Conservation (phyloP, 1,140 invertebrate species). For the Bradysia coprophila region DNA sequence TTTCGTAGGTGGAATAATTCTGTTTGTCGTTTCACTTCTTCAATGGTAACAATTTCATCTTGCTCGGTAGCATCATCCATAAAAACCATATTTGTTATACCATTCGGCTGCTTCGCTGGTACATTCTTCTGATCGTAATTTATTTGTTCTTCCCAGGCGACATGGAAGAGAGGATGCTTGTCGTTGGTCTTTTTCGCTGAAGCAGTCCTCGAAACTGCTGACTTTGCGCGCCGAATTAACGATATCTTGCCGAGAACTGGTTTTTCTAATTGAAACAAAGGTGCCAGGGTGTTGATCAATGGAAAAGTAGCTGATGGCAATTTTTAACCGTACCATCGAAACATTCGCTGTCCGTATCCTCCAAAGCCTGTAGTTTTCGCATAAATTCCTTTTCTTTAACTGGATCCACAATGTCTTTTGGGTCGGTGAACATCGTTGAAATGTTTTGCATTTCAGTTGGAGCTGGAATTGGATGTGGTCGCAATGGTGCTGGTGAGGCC, state of each 20-base stretch:
- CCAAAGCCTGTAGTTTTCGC: constrained; percentile 25
- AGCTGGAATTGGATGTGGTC: constrained; percentile 1
- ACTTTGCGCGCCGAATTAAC: constrained; percentile 35
- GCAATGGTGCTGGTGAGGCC: neutral
- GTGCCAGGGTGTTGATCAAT: too few relatives aligned
- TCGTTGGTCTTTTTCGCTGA: constrained; percentile 19
- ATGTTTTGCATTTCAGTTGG: too few relatives aligned
- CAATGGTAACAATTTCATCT: constrained; percentile 16
- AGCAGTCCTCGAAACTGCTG: constrained; percentile 25
- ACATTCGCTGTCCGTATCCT: constrained; percentile 43
- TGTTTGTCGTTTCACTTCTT: constrained; percentile 22
- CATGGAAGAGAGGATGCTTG: constrained; percentile 9
- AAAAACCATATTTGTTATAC: constrained; percentile 4
- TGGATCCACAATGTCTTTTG: constrained; percentile 21
- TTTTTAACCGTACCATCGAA: constrained; percentile 30
- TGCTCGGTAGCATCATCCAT: constrained; percentile 14
- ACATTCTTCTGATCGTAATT: constrained; percentile 1
- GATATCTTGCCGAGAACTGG: constrained; percentile 36
- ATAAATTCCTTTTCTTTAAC: constrained; percentile 26
- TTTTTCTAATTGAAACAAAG: too few relatives aligned
- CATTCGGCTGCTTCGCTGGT: too few relatives aligned
- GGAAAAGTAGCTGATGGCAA: too few relatives aligned
- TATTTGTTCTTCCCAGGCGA: constrained; percentile 8
- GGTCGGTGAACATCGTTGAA: constrained; percentile 18
- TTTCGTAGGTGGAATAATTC: constrained; percentile 7